These are phyloP conservation scores for Melipona quadrifasciata DNA, from an alignment of 1,140 invertebrate species.

Conservation along the genomic window DNA sequence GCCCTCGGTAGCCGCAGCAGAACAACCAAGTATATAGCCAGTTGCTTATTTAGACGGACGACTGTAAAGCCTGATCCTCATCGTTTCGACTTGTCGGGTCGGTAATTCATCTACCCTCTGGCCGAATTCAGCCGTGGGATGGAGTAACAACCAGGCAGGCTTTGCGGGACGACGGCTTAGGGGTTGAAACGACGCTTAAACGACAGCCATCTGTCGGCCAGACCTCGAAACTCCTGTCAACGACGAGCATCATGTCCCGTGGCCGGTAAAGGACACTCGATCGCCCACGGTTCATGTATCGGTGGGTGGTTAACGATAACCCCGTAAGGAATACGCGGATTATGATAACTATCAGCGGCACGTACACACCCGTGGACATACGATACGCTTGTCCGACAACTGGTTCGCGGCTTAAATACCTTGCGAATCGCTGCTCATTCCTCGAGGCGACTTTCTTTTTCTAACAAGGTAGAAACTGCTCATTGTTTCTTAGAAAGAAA, in stretches of 20 bases:
- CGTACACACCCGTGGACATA: background rate
- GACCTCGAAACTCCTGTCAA: slow-evolving; percentile 74
- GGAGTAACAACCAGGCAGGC: slow-evolving; percentile 31
- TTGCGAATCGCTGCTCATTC: background rate
- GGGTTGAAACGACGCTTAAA: slow-evolving; percentile 79
- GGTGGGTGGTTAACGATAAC: slow-evolving; percentile 77
- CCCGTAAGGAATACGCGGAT: slow-evolving; percentile 39
- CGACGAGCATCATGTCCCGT: slow-evolving; percentile 53
- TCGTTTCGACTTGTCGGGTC: slow-evolving; percentile 69
- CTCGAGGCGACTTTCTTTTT: slow-evolving; percentile 8
- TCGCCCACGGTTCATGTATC: slow-evolving; percentile 69
- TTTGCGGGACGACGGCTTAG: slow-evolving; percentile 64
- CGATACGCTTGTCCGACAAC: slow-evolving; percentile 24
- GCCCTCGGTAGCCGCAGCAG: background rate
- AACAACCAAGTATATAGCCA: slow-evolving; percentile 23
- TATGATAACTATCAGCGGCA: slow-evolving; percentile 59
- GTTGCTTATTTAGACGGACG: slow-evolving; percentile 65
- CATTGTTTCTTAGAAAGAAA: too few relatives aligned
- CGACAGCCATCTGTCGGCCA: slow-evolving; percentile 78
- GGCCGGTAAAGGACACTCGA: slow-evolving; percentile 73
- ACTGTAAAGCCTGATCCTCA: slow-evolving; percentile 60
- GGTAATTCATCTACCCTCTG: slow-evolving; percentile 77
- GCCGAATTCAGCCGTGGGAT: slow-evolving; percentile 65
- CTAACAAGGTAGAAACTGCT: too few relatives aligned
- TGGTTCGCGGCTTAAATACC: background rate